phyloP scores from a whole-genome alignment of 2,797 vertebrate genomes.

The Aulostomus chinensis region DNA sequence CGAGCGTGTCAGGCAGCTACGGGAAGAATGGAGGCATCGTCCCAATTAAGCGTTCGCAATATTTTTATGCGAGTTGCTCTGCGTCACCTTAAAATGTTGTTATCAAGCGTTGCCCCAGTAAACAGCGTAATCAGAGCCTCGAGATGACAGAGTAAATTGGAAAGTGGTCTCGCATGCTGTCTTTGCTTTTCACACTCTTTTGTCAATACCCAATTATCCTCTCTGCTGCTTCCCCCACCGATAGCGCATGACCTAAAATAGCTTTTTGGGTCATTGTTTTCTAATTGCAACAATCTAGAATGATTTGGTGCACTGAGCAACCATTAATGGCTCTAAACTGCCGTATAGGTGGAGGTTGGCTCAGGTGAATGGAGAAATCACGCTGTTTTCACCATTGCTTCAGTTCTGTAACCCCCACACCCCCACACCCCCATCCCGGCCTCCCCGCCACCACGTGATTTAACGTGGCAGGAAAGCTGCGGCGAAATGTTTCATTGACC shows the following conservation, averaged over 20 bases:
- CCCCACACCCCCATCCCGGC: too few species aligned
- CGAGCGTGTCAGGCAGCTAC: too few species aligned
- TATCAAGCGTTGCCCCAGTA: constrained; percentile 62
- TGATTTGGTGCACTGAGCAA: constrained; percentile 69
- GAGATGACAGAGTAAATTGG: constrained; percentile 75
- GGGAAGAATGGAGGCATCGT: too few species aligned
- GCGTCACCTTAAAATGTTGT: constrained; percentile 65
- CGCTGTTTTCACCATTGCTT: too few species aligned
- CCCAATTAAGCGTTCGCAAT: too few species aligned
- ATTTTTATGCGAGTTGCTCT: too few species aligned
- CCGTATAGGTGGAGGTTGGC: background rate
- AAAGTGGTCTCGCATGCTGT: constrained; percentile 58
- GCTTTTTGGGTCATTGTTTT: constrained; percentile 59
- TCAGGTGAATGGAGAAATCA: too few species aligned
- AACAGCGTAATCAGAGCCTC: constrained; percentile 76
- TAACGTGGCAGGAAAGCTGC: constrained; percentile 6
- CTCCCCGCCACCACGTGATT: too few species aligned
- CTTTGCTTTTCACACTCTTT: constrained; percentile 68
- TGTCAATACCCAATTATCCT: constrained; percentile 83
- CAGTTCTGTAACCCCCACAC: too few species aligned
- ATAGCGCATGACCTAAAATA: constrained; percentile 71
- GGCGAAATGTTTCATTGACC: constrained; percentile 5
- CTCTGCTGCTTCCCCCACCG: constrained; percentile 61
- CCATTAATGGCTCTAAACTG: constrained; percentile 53
- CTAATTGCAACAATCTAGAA: constrained; percentile 75